Percentiles rank a stretch among this genome's conserved stretches.
These are phyloP conservation scores for Mesorhabditis belari DNA, from an alignment of 2,888 invertebrate species.

Conservation along the genomic window DNA sequence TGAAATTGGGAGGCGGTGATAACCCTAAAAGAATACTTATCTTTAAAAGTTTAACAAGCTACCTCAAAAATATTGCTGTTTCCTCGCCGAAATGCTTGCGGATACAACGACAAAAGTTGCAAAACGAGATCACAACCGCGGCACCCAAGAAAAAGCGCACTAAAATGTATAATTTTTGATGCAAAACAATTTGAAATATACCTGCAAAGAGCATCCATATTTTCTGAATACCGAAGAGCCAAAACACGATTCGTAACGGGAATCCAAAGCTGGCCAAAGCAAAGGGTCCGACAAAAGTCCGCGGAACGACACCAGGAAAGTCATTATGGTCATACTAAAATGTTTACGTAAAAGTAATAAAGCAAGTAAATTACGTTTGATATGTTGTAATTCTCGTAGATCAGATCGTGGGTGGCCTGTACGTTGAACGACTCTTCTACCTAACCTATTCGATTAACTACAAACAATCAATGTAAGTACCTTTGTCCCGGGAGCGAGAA, in stretches of 20 bases:
- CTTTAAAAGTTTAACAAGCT: background rate
- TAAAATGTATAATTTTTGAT: no score
- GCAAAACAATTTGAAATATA: no score
- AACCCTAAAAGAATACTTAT: constrained; percentile 20
- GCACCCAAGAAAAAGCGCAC: constrained; percentile 75
- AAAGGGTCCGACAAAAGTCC: constrained; percentile 87
- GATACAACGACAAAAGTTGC: constrained; percentile 69
- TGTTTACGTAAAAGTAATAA: constrained; percentile 11
- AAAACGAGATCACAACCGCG: constrained; percentile 70
- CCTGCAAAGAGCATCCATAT: constrained; percentile 39
- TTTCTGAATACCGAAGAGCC: constrained; percentile 29
- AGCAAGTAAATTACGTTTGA: background rate
- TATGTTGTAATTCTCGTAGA: constrained; percentile 65
- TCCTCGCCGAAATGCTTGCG: constrained; percentile 71
- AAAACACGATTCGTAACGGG: constrained; percentile 21
- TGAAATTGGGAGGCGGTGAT: constrained; percentile 89
- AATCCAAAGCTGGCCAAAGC: constrained; percentile 60
- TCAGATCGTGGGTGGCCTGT: constrained; percentile 92
- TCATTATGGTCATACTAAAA: constrained; percentile 92
- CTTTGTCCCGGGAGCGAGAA: no score
- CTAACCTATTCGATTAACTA: no score
- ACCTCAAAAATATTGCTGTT: constrained; percentile 59
- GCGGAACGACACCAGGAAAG: constrained; percentile 91
- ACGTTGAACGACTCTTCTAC: constrained; percentile 99
- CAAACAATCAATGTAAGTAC: no score